Base-by-base conservation (phyloP, 2,113 vertebrate species). In the Antigone vipio region DNA sequence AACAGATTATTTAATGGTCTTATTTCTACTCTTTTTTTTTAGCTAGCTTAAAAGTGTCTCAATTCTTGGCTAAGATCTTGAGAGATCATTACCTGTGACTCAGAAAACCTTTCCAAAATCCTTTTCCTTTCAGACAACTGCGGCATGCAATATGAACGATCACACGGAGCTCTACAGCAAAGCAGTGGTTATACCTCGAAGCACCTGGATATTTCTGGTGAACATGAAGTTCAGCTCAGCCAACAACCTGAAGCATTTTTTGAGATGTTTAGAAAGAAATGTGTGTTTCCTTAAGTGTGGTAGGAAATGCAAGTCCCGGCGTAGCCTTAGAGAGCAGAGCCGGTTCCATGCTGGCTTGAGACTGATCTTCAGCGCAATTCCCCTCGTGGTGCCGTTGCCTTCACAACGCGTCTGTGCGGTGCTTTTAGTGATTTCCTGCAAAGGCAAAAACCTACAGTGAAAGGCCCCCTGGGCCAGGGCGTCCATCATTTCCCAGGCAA, bases 341-440 rank as follows among this genome's bases (percentile, higher is more conserved):
- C 3, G 17, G 12, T 13, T 59, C 66, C 38, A 27, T 8, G 38
- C 56, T 50, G 79, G 26, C 8, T 30, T 34, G 56, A 68, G 75
- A 7, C 0, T 5, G 49, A 27, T 38, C 22, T 3, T 44, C 74
- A 44, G 66, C 59, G 56, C 26, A 14, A 8, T 16, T 59, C 11
- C 52, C 66, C 50, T 38, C 15, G 24, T 2, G 1, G 68, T 35
- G 6, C 56, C 15, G 17, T 8, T 44, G 38, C 56, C 60, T 53
- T 44, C 83, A 23, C 15, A 2, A 1, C 3, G 18, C 1, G 3
- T 32, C 75, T 52, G 32, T 9, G 27, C 24, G 11, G 20, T 3
- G 52, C 12, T 38, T 55, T 40, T 8, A 32, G 30, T 8, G 30
- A 34, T 23, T 56, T 40, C 52, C 50, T 34, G 3, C n/a, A 30